phyloP scores from a whole-genome alignment of 2,113 vertebrate genomes.

The Halichoeres trimaculatus region DNA sequence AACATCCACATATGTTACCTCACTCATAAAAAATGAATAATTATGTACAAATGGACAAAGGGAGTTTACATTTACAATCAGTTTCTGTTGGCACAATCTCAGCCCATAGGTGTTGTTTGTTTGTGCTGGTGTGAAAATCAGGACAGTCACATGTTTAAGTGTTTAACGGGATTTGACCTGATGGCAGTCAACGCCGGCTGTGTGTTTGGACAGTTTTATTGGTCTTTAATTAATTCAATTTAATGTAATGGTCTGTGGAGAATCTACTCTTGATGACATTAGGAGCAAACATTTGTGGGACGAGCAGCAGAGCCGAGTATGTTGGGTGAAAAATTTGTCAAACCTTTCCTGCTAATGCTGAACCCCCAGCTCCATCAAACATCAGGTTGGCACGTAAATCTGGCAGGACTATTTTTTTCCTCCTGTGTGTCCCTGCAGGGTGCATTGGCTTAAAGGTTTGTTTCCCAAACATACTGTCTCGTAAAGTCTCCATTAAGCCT shows the following conservation, averaged over 20 bases:
- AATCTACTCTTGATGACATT: conserved; percentile 1
- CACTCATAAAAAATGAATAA: too few species aligned
- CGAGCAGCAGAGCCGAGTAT: too few species aligned
- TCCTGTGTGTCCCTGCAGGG: background rate
- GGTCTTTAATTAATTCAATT: background rate
- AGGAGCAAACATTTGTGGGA: background rate
- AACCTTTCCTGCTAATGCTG: too few species aligned
- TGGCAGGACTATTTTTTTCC: background rate
- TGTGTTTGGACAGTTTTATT: conserved; percentile 43
- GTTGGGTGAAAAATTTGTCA: too few species aligned
- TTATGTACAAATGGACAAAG: too few species aligned
- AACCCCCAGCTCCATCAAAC: background rate
- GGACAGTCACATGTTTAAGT: conserved; percentile 71
- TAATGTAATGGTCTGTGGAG: background rate
- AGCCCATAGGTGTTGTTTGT: conserved; percentile 22
- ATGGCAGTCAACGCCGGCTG: conserved; percentile 40
- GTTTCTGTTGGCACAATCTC: conserved; percentile 11
- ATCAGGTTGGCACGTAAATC: background rate
- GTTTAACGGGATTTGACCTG: conserved; percentile 70
- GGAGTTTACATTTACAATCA: too few species aligned
- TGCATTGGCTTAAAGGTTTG: conserved; percentile 23
- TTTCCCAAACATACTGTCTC: conserved; percentile 19
- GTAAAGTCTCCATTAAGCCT: conserved; percentile 19
- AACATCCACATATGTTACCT: too few species aligned
- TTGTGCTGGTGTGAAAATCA: conserved; percentile 46